A percentile compares a stretch with the other conserved stretches of the same genome.
Conservation (phyloP, 2,888 invertebrate species). For the Chrysotoxum bicinctum region DNA sequence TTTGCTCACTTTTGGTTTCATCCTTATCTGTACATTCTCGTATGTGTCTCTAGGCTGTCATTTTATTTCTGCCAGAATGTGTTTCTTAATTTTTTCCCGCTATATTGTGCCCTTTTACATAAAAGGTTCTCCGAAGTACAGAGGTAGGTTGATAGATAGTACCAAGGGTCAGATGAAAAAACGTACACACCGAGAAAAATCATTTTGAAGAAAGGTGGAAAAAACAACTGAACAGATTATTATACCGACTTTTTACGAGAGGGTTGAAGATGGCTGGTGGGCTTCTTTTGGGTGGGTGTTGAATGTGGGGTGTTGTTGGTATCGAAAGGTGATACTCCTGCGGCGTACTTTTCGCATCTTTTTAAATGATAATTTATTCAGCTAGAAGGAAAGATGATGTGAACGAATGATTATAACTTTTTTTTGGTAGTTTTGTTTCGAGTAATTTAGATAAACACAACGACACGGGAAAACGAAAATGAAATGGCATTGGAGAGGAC, state of each 20-base stretch:
- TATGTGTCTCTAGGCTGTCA: constrained; percentile 82
- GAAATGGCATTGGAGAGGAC: constrained; percentile 58
- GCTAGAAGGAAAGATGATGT: constrained; percentile 63
- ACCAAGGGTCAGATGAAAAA: constrained; percentile 66
- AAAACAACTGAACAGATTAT: constrained; percentile 63
- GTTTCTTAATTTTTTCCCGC: constrained; percentile 30
- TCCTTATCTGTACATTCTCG: constrained; percentile 74
- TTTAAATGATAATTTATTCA: constrained; percentile 73
- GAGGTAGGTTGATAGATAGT: constrained; percentile 59
- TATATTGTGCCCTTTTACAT: constrained; percentile 8
- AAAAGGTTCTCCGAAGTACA: background rate
- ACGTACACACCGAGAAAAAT: constrained; percentile 18
- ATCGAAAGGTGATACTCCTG: constrained; percentile 73
- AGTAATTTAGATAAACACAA: constrained; percentile 44
- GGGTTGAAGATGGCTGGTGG: constrained; percentile 27
- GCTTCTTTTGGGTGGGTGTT: constrained; percentile 9
- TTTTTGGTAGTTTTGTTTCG: constrained; percentile 50
- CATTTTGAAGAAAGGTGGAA: constrained; percentile 51
- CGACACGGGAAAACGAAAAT: constrained; percentile 17
- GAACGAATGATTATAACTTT: constrained; percentile 63
- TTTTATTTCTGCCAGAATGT: constrained; percentile 77
- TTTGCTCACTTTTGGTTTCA: constrained; percentile 66
- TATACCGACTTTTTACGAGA: constrained; percentile 58
- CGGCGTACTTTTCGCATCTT: constrained; percentile 71
- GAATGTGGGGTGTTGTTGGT: constrained; percentile 25